phyloP scores from a whole-genome alignment of 2,797 vertebrate genomes.

The Poecilia picta region DNA sequence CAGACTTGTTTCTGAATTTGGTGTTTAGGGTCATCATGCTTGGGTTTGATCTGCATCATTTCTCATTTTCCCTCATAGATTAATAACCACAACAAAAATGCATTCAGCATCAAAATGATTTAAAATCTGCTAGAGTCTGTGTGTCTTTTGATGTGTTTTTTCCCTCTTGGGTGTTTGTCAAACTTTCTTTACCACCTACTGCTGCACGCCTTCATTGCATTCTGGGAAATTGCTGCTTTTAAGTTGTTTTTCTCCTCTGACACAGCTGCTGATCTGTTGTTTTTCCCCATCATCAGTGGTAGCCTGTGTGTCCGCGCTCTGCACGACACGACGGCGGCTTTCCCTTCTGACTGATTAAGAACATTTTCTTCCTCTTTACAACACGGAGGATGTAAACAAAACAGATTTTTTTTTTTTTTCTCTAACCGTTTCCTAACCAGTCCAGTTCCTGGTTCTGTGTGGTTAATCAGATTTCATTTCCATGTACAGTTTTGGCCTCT shows the following conservation, averaged over 20 bases:
- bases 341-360: not conserved
- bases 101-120: not conserved
- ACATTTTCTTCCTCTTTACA: not conserved
- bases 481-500: not conserved
- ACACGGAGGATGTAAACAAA: not conserved
- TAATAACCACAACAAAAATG: not conserved
- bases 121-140: not conserved
- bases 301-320: not conserved
- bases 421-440: not conserved
- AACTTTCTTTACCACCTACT: not conserved
- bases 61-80: not conserved
- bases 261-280: not conserved
- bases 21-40: not conserved
- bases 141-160: not conserved
- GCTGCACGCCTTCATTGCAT: not conserved
- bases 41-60: not conserved
- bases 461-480: not conserved
- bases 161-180: not conserved
- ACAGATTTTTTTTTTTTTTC: not conserved
- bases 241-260: not conserved
- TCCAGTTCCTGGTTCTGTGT: not conserved
- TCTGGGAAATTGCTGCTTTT: not conserved
- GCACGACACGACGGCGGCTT: not conserved
- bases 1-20: not conserved
- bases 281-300: not conserved